Conservation (phyloP, 2,113 vertebrate genomes). For the Pungitius pungitius region DNA sequence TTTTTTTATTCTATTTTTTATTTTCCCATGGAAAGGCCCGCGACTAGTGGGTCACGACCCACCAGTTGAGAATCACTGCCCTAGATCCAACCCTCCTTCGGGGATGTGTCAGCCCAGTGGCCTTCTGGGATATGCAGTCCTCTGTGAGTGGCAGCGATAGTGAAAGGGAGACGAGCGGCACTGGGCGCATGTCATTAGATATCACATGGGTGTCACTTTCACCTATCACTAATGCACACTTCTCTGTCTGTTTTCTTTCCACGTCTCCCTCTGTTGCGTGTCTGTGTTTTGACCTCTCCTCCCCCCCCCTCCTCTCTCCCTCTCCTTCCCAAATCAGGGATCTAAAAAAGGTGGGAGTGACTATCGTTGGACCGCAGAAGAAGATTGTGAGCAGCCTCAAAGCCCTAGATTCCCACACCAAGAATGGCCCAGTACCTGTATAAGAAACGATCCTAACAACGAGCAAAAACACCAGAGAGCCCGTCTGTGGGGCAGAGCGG, state of each 20-base stretch:
- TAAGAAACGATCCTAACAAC: constrained; percentile 76
- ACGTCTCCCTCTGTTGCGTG: constrained; percentile 28
- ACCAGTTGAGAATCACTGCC: too few species aligned
- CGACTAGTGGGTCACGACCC: too few species aligned
- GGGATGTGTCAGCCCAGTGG: constrained; percentile 43
- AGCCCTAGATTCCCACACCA: constrained; percentile 93
- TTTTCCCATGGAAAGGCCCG: too few species aligned
- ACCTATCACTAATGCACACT: constrained; percentile 42
- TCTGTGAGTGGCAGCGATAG: constrained; percentile 64
- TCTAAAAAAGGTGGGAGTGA: constrained; percentile 93
- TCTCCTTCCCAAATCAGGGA: constrained; percentile 82
- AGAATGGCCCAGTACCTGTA: constrained; percentile 93
- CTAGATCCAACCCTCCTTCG: constrained; percentile 12
- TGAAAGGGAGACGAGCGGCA: constrained; percentile 52
- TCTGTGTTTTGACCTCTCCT: constrained; percentile 13
- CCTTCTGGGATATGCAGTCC: constrained; percentile 67
- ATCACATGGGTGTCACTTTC: constrained; percentile 51
- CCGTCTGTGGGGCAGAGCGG: constrained; percentile 56
- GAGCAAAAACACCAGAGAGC: constrained; percentile 51
- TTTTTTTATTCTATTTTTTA: too few species aligned
- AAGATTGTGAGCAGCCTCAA: constrained; percentile 96
- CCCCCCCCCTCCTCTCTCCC: not conserved
- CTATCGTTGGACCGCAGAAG: constrained; percentile 93
- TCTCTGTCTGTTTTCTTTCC: constrained; percentile 33
- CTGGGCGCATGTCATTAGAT: constrained; percentile 57